These are phyloP conservation scores for Brachypteracias leptosomus DNA, from an alignment of 2,113 vertebrate species.

Conservation along the genomic window DNA sequence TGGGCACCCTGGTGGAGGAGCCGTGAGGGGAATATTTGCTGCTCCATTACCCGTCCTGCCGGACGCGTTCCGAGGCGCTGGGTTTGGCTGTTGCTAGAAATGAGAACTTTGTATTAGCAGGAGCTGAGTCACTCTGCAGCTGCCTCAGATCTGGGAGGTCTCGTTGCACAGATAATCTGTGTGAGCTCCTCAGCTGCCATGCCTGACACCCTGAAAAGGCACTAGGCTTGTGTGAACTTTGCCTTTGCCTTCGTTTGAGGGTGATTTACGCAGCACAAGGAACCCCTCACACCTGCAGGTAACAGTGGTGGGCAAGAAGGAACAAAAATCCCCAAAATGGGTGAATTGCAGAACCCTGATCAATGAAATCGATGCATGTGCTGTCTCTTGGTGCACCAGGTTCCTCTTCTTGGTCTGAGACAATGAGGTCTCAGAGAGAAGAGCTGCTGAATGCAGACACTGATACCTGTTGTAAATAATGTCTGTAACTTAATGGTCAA, in stretches of 20 bases:
- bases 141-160: not conserved
- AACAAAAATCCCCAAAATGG: too few species aligned
- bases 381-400: not conserved
- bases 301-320: too few species aligned
- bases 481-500: not conserved
- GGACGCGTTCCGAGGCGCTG: not conserved
- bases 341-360: not conserved
- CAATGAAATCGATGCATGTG: not conserved
- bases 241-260: too few species aligned
- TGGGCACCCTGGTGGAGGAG: not conserved
- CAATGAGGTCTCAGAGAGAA: not conserved
- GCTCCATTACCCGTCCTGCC: not conserved
- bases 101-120: not conserved
- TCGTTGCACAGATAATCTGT: not conserved
- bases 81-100: not conserved
- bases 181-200: not conserved
- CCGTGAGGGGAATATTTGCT: not conserved
- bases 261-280: not conserved
- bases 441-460: not conserved
- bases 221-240: not conserved
- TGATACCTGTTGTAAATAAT: not conserved
- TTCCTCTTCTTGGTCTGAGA: not conserved
- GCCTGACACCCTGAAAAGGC: not conserved
- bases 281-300: not conserved
- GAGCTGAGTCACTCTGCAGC: conserved; percentile 17